Conservation (phyloP, 1,140 invertebrate genomes). For the Dreissena rostriformis region DNA sequence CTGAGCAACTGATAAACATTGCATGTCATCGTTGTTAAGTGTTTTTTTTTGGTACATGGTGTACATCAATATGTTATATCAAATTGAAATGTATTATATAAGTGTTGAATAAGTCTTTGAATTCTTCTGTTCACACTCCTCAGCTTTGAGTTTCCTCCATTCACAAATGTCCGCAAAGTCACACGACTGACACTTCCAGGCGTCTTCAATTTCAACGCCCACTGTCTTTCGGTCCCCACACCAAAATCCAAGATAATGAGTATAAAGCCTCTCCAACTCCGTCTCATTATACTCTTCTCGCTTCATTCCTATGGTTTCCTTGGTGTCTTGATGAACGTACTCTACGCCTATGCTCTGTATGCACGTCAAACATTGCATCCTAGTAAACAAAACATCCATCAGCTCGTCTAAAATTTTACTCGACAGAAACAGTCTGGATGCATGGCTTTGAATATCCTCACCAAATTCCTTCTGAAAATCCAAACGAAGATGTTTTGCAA, state of each 20-base stretch:
- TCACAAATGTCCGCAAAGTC: slow-evolving; percentile 73
- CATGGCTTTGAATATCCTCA: slow-evolving; percentile 56
- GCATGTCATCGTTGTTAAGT: too few relatives aligned
- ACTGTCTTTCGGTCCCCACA: slow-evolving; percentile 61
- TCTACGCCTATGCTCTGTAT: slow-evolving; percentile 67
- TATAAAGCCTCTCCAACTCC: slow-evolving; percentile 57
- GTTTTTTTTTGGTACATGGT: too few relatives aligned
- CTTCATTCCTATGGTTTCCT: slow-evolving; percentile 58
- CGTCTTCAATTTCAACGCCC: slow-evolving; percentile 77
- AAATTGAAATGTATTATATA: too few relatives aligned
- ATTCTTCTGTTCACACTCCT: slow-evolving; percentile 65
- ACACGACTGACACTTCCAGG: slow-evolving; percentile 76
- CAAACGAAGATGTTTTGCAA: slow-evolving; percentile 63
- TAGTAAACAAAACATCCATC: slow-evolving; percentile 64
- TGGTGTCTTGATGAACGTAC: slow-evolving; percentile 71
- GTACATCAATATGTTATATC: too few relatives aligned
- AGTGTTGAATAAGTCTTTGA: not conserved
- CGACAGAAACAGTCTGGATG: slow-evolving; percentile 33
- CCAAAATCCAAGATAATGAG: slow-evolving; percentile 71
- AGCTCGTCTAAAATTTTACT: slow-evolving; percentile 63
- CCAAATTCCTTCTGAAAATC: slow-evolving; percentile 65
- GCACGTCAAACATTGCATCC: slow-evolving; percentile 69
- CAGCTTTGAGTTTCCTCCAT: slow-evolving; percentile 69
- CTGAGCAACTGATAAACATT: too few relatives aligned
- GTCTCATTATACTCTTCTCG: slow-evolving; percentile 63